Evolutionary conservation across 2,113 vertebrate species (phyloP), one percentile per base, ranked within the genome.

Genomic region (Callorhinus ursinus): DNA sequence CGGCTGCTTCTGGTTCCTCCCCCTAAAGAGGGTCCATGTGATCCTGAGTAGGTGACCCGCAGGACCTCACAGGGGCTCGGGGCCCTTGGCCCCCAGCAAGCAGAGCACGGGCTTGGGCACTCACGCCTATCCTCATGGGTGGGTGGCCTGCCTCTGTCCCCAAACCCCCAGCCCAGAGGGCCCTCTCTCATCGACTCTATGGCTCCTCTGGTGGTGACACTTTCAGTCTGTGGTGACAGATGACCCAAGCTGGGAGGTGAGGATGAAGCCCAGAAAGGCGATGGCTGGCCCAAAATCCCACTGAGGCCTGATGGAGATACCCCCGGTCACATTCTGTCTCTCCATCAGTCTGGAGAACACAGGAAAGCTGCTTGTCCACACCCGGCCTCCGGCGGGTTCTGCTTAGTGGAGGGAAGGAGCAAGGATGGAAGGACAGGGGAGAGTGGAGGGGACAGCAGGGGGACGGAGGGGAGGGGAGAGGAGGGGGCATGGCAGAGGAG

Each of bases 261-360:
- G 22, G 33, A 24, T 1, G 13, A n/a, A 13, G 53, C 65, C 82
- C 77, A 42, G 80, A 63, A n/a, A 39, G 24, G 31, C 26, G 31
- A 14, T 33, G 55, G 6, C n/a, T 77, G 3, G 0, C 46, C 36
- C 0, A 1, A 31, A 22, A 5, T 67, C 53, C 0, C 5, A 16
- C 33, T 3, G 14, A 53, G 83, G 15, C 22, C 26, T 0, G 21
- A 3, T 10, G 12, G 33, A 16, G 24, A 18, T 2, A 1, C 42
- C 57, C 31, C 0, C 0, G 1, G 24, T 2, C 53, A 3, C 0
- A 2, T 4, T 49, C 26, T 33, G 9, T 14, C 61, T 39, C 65
- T 24, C 28, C 46, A 1, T 14, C 4, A 0, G 0, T 13, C 49
- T 11, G 26, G 21, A 85, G 49, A 7, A 5, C 14, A 13, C 0